Base-by-base conservation (phyloP, 2,888 invertebrate genomes). In the Tipula lateralis region DNA sequence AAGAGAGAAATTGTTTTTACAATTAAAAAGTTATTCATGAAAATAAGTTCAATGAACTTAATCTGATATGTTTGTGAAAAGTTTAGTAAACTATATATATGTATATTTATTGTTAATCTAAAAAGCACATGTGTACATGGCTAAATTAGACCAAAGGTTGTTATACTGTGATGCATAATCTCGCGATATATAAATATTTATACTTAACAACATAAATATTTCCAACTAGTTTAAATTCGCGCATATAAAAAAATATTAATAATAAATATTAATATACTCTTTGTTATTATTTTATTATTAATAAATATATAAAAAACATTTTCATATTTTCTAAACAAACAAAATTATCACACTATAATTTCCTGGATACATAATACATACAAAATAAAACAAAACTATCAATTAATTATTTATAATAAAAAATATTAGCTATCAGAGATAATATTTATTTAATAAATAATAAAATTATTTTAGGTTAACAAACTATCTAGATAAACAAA, bases 211-310 rank as follows among this genome's bases (percentile, higher is more conserved):
- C 66, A 66, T 66, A 66, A 19, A 66, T 66, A 24, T 66, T 66
- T 66, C 24, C n/a, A n/a, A n/a, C n/a, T 66, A 66, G 66, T 66
- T 66, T 66, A 66, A 66, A 66, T 66, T 24, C 66, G 66, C 24
- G 19, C 19, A 19, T 7, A 19, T 19, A 19, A 5, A 50, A 5
- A 50, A 1, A 39, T 5, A 39, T 32, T 5, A 32, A 32, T 32
- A 32, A 32, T 32, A 32, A 5, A 32, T 32, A 32, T 32, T 5
- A 5, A 32, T 5, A 39, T 6, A 39, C 13, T 12, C 24, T 2
- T 66, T 66, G 66, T 66, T 66, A 66, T 66, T 66, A 66, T 66
- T 66, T 66, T 66, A 66, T 66, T 66, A 66, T 66, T 66, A 66
- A 19, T 66, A 66, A 66, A 66, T 66, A 66, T 16, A 6, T 16